A percentile compares a stretch with the other conserved stretches of the same genome.
These are phyloP conservation scores for Sebastes dallii DNA, from an alignment of 2,797 vertebrate species.

Conservation along the genomic window DNA sequence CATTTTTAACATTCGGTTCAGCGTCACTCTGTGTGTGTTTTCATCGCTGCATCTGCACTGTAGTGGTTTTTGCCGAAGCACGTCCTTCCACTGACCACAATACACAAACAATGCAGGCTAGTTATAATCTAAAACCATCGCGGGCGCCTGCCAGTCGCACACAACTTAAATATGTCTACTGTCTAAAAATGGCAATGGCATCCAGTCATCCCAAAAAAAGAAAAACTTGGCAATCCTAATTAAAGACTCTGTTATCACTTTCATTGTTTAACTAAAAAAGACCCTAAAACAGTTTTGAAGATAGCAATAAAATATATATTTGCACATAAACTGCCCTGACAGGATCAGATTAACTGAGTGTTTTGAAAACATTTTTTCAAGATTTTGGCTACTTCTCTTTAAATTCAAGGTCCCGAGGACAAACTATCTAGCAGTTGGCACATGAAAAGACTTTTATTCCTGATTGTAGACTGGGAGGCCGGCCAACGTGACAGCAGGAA, in stretches of 20 bases:
- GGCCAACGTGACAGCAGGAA: constrained; percentile 54
- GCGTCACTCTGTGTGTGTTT: background rate
- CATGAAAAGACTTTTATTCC: constrained; percentile 37
- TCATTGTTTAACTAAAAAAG: background rate
- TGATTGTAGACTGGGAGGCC: constrained; percentile 43
- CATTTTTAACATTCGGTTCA: background rate
- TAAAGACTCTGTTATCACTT: constrained; percentile 37
- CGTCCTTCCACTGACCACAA: constrained; percentile 26
- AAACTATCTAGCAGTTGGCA: constrained; percentile 41
- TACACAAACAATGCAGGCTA: constrained; percentile 44
- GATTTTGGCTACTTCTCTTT: constrained; percentile 7
- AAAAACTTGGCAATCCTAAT: constrained; percentile 31
- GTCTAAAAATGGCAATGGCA: constrained; percentile 46
- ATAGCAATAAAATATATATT: constrained; percentile 14
- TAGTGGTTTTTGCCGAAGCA: background rate
- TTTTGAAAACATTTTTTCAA: too few species aligned
- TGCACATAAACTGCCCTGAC: background rate
- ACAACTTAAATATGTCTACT: constrained; percentile 33
- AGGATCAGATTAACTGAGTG: background rate
- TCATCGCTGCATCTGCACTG: background rate
- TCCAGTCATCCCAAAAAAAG: constrained; percentile 1
- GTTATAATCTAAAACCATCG: constrained; percentile 20
- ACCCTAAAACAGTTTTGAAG: background rate
- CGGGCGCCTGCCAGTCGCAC: constrained; percentile 17
- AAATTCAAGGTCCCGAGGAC: constrained; percentile 39